Percentiles rank a stretch among this genome's conserved stretches.
Conservation (phyloP, 2,797 vertebrate species). For the Malurus splendens region DNA sequence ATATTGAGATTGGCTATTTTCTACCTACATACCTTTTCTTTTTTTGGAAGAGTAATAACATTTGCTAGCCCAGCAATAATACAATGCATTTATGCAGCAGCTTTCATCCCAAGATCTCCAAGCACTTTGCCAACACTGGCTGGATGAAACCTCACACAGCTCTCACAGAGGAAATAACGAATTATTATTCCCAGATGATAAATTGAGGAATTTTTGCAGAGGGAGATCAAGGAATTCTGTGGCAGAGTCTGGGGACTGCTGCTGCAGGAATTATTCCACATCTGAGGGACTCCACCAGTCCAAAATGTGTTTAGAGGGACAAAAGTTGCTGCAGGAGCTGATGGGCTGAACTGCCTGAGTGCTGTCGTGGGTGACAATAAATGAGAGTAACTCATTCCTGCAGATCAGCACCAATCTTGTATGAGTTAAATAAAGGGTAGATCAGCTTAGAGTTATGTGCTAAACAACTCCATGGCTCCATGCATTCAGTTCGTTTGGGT, state of each 20-base stretch:
- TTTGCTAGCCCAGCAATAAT: slow-evolving; percentile 36
- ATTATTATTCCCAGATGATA: slow-evolving; percentile 15
- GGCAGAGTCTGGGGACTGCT: background rate
- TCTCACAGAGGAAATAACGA: background rate
- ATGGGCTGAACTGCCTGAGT: background rate
- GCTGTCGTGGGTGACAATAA: background rate
- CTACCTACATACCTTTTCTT: background rate
- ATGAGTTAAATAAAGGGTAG: background rate
- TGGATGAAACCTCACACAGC: background rate
- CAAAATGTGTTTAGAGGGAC: background rate
- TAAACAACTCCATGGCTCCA: background rate
- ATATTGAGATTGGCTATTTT: slow-evolving; percentile 62
- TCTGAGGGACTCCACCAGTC: background rate
- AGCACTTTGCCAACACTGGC: background rate
- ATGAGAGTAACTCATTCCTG: background rate
- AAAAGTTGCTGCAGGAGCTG: background rate
- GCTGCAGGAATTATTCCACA: background rate
- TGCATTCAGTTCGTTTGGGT: background rate
- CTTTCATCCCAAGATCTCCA: slow-evolving; percentile 25
- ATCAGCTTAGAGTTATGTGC: background rate
- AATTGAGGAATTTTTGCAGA: slow-evolving; percentile 2
- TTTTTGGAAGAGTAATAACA: background rate
- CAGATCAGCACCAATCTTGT: background rate
- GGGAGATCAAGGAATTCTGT: background rate
- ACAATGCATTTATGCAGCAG: slow-evolving; percentile 23